Base-by-base conservation (phyloP, 2,113 vertebrate species). In the Chascanopsetta lugubris region DNA sequence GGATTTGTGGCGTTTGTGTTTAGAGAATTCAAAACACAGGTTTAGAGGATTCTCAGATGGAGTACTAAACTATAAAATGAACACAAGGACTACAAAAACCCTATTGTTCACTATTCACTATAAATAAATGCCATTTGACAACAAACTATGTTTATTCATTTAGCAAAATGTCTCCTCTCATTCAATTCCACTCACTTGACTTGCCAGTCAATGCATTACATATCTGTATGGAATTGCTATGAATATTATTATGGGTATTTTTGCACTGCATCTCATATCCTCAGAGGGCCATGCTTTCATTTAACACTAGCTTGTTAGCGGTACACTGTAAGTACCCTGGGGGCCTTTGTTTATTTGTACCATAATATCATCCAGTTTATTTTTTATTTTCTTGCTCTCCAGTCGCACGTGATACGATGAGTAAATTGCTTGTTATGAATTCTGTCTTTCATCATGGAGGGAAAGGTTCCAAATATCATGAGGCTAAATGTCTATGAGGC, bases 351-450 rank as follows among this genome's bases (percentile, higher is more conserved):
- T 61, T 61, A 56, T 59, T 57, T 48, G 30, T 43, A 4, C n/a
- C 49, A 24, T 43, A 45, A 54, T 47, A 60, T 58, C 2, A 34
- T 40, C 47, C 40, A 73, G 62, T 79, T 55, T 61, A 21, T 60
- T 43, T 50, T 5, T 38, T 79, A 50, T 61, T n/a, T 60, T 43
- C 46, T 5, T 38, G 45, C 20, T 17, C 43, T 60, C 34, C 17
- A 4, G 1, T 13, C 21, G 12, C 49, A 13, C 50, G 58, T 29
- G 29, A 75, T 30, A 1, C 45, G 25, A n/a, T 8, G 38, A 29
- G 29, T 24, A 80, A 63, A 73, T 56, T 67, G 55, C 53, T 70
- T 70, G 40, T 74, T 76, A 78, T 47, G 62, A 61, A 24, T 67
- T 7, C 15, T 54, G 32, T 27, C 2, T 21, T 5, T 40, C 22